These are phyloP conservation scores for Halcyon senegalensis DNA, from an alignment of 2,113 vertebrate species.

Conservation along the genomic window DNA sequence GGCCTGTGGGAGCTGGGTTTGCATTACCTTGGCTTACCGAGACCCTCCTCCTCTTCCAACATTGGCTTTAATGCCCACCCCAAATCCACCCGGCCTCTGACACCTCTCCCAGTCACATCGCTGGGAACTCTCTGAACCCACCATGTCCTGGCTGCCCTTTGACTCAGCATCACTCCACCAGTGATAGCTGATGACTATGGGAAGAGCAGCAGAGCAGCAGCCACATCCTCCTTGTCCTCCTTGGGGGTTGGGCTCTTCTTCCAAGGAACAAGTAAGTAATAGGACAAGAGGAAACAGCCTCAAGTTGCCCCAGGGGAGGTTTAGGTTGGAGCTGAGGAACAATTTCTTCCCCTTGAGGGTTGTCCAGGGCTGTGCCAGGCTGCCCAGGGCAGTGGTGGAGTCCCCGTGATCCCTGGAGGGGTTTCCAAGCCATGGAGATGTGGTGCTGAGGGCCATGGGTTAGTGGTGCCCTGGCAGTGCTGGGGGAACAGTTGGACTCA, in stretches of 20 bases:
- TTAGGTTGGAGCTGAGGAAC: too few species aligned
- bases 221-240: not conserved
- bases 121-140: not conserved
- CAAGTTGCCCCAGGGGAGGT: too few species aligned
- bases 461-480: too few species aligned
- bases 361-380: too few species aligned
- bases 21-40: not conserved
- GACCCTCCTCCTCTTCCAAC: not conserved
- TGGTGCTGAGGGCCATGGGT: too few species aligned
- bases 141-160: not conserved
- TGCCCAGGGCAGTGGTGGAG: too few species aligned
- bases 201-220: not conserved
- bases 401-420: too few species aligned
- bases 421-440: too few species aligned
- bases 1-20: not conserved
- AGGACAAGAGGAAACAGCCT: not conserved
- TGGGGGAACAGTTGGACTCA: too few species aligned
- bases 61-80: not conserved
- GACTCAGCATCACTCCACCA: not conserved
- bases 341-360: too few species aligned
- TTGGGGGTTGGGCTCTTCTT: not conserved
- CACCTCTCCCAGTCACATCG: not conserved
- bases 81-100: not conserved
- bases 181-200: rapidly evolving
- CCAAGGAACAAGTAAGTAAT: too few species aligned